Conservation (phyloP, 2,888 invertebrate genomes). For the Ophioninae sp. region DNA sequence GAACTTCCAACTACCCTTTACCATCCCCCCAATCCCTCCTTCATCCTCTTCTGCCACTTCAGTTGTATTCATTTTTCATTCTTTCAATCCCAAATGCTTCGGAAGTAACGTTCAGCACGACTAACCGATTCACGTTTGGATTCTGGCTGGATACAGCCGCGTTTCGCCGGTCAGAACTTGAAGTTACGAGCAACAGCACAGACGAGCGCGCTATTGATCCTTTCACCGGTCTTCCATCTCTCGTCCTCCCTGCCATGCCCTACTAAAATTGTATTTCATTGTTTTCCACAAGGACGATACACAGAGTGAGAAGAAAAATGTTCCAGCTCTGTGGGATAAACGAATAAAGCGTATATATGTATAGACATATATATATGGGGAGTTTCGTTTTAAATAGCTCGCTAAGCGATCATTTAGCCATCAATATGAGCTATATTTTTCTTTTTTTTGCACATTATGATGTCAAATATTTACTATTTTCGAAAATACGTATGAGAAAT, state of each 20-base stretch:
- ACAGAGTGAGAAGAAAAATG: conserved; percentile 2
- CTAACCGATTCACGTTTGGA: conserved; percentile 28
- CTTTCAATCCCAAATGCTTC: conserved; percentile 31
- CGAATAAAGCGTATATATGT: not conserved
- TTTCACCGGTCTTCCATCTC: conserved; percentile 38
- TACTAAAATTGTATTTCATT: conserved; percentile 56
- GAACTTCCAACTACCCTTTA: not conserved
- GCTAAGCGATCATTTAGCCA: not conserved
- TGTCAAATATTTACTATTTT: too few species aligned
- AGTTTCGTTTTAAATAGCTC: not conserved
- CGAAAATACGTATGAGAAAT: too few species aligned
- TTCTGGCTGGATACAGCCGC: conserved; percentile 32
- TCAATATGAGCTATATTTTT: too few species aligned
- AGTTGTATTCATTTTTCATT: conserved; percentile 40
- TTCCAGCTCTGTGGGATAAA: conserved; percentile 4
- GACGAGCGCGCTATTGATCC: conserved; percentile 51
- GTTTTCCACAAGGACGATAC: conserved; percentile 45
- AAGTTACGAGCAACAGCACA: conserved; percentile 37
- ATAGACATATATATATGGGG: not conserved
- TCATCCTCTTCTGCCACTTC: not conserved
- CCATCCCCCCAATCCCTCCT: not conserved
- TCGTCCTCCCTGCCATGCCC: conserved; percentile 21
- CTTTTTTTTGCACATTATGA: too few species aligned
- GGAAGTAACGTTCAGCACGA: conserved; percentile 35
- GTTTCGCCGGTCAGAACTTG: conserved; percentile 37